These are phyloP conservation scores for Charadrius vociferus DNA, from an alignment of 2,113 vertebrate species.

Conservation along the genomic window DNA sequence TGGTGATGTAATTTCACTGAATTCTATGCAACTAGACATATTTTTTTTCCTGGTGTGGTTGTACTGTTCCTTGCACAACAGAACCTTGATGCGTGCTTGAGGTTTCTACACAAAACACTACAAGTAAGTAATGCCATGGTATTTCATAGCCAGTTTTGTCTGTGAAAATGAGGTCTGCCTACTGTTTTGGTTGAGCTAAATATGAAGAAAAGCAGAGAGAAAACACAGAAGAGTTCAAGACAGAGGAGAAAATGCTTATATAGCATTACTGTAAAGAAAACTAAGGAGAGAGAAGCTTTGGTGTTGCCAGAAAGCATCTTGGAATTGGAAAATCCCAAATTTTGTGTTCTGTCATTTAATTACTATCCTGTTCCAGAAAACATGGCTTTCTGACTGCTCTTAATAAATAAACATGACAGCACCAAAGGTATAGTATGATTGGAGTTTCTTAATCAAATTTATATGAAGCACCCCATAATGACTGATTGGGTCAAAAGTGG, in stretches of 20 bases:
- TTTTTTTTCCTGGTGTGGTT: background rate
- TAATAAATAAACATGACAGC: background rate
- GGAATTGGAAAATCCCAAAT: background rate
- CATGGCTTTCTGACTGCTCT: background rate
- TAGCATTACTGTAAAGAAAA: background rate
- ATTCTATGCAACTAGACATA: background rate
- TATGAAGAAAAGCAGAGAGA: background rate
- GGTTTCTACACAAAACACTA: background rate
- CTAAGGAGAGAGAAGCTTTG: background rate
- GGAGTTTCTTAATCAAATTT: background rate
- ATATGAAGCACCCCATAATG: background rate
- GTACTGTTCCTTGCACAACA: background rate
- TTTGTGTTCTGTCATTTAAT: background rate
- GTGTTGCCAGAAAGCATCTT: background rate
- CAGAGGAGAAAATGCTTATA: background rate
- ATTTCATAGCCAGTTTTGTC: background rate
- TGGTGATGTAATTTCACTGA: background rate
- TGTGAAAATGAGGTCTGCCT: background rate
- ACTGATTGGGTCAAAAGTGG: background rate
- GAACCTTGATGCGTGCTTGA: background rate
- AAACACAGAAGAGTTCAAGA: background rate
- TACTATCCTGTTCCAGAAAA: background rate
- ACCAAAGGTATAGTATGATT: background rate
- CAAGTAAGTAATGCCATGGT: background rate
- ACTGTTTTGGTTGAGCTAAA: background rate